Conservation (phyloP, 2,888 invertebrate genomes). For the Polyommatus iphigenia region DNA sequence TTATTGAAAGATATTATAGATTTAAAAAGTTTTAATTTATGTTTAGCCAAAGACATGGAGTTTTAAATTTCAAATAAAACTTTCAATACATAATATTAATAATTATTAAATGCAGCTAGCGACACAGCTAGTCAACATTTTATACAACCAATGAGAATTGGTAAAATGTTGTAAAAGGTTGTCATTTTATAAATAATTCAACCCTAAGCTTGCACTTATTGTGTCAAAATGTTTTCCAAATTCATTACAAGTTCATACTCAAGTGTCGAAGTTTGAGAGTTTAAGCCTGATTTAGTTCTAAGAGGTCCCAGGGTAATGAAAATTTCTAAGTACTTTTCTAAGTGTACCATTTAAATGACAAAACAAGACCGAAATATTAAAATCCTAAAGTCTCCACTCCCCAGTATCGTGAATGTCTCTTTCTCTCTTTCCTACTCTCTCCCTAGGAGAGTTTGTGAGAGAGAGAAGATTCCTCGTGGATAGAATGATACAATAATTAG, state of each 20-base stretch:
- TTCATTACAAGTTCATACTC: neutral
- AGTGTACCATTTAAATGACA: neutral
- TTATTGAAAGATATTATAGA: no score
- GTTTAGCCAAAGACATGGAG: no score
- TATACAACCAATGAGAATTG: no score
- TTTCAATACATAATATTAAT: no score
- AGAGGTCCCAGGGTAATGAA: neutral
- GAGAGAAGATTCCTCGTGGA: neutral
- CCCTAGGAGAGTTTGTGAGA: neutral
- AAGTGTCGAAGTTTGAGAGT: neutral
- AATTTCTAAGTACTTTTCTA: neutral
- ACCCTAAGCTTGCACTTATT: neutral
- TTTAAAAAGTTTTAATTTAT: no score
- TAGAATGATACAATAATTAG: neutral
- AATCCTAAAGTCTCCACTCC: neutral
- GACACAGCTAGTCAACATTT: no score
- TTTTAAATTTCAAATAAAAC: no score
- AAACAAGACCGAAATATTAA: neutral
- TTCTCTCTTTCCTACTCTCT: neutral
- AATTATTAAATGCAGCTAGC: no score
- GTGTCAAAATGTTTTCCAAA: conserved; percentile 1
- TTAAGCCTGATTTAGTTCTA: neutral
- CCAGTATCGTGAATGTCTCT: neutral
- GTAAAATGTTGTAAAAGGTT: no score
- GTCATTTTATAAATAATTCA: no score